Percentiles rank a stretch among this genome's conserved stretches.
These are phyloP conservation scores for Sphaerophoria taeniata DNA, from an alignment of 2,888 invertebrate genomes.

Conservation along the genomic window DNA sequence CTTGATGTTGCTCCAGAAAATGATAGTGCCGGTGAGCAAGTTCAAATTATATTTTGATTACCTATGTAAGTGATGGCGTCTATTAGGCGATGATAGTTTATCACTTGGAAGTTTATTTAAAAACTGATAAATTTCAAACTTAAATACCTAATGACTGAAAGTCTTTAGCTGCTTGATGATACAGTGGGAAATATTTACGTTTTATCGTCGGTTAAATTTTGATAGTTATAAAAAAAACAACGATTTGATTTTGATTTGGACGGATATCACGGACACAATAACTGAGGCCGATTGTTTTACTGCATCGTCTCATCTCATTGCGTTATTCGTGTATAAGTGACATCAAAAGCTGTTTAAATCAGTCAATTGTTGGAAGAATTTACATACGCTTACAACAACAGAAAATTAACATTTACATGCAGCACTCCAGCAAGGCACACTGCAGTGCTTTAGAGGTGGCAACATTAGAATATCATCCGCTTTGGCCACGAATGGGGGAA, in stretches of 20 bases:
- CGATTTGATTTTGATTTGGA: too few relatives aligned
- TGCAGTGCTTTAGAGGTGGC: constrained; percentile 27
- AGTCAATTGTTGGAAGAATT: constrained; percentile 26
- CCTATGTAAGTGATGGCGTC: constrained; percentile 33
- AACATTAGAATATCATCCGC: constrained; percentile 34
- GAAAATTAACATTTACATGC: constrained; percentile 49
- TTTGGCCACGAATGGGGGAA: constrained; percentile 44
- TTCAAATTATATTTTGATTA: constrained; percentile 22
- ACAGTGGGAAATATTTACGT: not conserved
- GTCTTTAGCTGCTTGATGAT: too few relatives aligned
- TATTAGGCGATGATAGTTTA: not conserved
- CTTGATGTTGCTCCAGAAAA: not conserved
- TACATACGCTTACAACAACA: constrained; percentile 55
- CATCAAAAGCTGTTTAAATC: constrained; percentile 6
- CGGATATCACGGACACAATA: too few relatives aligned
- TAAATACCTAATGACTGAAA: not conserved
- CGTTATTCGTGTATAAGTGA: not conserved
- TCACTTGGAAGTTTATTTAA: not conserved
- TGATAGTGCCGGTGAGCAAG: not conserved
- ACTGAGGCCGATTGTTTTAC: too few relatives aligned
- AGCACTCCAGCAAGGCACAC: constrained; percentile 9
- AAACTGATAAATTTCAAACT: not conserved
- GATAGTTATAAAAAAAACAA: too few relatives aligned
- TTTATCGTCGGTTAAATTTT: too few relatives aligned
- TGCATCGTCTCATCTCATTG: too few relatives aligned